phyloP scores from a whole-genome alignment of 2,888 invertebrate species.

The Lymantria monacha region DNA sequence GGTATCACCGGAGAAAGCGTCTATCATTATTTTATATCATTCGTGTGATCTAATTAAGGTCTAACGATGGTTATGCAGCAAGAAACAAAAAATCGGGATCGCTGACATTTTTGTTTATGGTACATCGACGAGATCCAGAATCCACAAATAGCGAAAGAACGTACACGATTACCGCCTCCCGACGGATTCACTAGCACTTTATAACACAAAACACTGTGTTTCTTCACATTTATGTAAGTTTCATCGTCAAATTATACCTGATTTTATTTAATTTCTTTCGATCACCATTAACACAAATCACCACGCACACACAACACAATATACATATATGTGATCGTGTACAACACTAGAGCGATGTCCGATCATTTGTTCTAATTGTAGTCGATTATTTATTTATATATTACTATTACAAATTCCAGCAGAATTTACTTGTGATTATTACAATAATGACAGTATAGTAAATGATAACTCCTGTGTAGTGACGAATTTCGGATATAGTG shows the following conservation, averaged over 20 bases:
- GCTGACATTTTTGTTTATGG: slow-evolving; percentile 84
- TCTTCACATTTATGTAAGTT: slow-evolving; percentile 78
- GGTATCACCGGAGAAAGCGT: slow-evolving; percentile 65
- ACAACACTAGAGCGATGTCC: slow-evolving; percentile 49
- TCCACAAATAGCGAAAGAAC: slow-evolving; percentile 81
- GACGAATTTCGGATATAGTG: too few relatives aligned
- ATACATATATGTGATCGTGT: slow-evolving; percentile 52
- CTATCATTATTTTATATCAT: slow-evolving; percentile 75
- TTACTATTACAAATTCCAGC: neutral
- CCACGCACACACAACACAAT: slow-evolving; percentile 83
- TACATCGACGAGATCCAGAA: slow-evolving; percentile 80
- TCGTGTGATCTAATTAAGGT: slow-evolving; percentile 79
- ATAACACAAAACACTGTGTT: slow-evolving; percentile 76
- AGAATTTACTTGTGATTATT: too few relatives aligned
- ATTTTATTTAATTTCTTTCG: slow-evolving; percentile 78
- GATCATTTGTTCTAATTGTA: slow-evolving; percentile 25
- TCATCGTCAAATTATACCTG: slow-evolving; percentile 75
- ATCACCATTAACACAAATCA: slow-evolving; percentile 82
- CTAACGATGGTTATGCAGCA: slow-evolving; percentile 76
- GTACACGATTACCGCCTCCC: slow-evolving; percentile 81
- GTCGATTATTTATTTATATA: slow-evolving; percentile 12
- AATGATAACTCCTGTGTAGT: too few relatives aligned
- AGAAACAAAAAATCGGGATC: slow-evolving; percentile 83
- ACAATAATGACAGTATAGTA: too few relatives aligned
- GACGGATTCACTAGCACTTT: slow-evolving; percentile 79